Percentiles rank a stretch among this genome's conserved stretches.
These are phyloP conservation scores for Stegastes partitus DNA, from an alignment of 2,113 vertebrate genomes.

Conservation along the genomic window DNA sequence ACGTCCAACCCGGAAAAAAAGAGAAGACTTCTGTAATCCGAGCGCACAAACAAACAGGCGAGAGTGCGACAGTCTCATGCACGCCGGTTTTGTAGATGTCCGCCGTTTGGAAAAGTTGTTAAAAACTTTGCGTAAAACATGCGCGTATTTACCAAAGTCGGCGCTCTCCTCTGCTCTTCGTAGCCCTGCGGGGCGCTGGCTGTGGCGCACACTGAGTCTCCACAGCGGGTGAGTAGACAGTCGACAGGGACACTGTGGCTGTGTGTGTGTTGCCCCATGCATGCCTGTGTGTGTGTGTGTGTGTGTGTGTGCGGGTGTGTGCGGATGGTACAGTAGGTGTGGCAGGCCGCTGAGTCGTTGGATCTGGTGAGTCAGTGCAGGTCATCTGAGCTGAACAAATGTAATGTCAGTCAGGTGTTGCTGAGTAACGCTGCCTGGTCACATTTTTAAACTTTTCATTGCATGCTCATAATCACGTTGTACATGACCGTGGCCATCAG, in stretches of 20 bases:
- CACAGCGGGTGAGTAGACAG: conserved; percentile 68
- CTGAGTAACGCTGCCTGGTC: conserved; percentile 36
- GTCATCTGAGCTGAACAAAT: conserved; percentile 57
- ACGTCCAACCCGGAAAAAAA: conserved; percentile 82
- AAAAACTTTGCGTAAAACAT: conserved; percentile 44
- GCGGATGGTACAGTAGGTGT: conserved; percentile 60
- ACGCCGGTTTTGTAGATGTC: conserved; percentile 6
- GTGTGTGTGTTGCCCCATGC: no score
- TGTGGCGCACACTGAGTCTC: conserved; percentile 73
- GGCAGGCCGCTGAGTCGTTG: conserved; percentile 41
- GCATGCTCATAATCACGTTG: conserved; percentile 26
- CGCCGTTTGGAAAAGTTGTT: conserved; percentile 1
- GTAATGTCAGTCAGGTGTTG: conserved; percentile 59
- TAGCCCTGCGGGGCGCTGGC: conserved; percentile 72
- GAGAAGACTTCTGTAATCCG: conserved; percentile 58
- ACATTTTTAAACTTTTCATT: conserved; percentile 10
- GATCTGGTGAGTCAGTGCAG: conserved; percentile 55
- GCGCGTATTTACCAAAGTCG: conserved; percentile 12
- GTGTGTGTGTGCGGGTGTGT: neutral
- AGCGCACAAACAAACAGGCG: conserved; percentile 64
- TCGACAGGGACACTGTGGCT: conserved; percentile 1
- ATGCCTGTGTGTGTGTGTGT: neutral
- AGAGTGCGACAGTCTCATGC: conserved; percentile 16
- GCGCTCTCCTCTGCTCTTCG: conserved; percentile 30
- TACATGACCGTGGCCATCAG: neutral